A percentile compares a stretch with the other conserved stretches of the same genome.
Conservation (phyloP, 2,113 vertebrate genomes). For the Gambusia holbrooki region DNA sequence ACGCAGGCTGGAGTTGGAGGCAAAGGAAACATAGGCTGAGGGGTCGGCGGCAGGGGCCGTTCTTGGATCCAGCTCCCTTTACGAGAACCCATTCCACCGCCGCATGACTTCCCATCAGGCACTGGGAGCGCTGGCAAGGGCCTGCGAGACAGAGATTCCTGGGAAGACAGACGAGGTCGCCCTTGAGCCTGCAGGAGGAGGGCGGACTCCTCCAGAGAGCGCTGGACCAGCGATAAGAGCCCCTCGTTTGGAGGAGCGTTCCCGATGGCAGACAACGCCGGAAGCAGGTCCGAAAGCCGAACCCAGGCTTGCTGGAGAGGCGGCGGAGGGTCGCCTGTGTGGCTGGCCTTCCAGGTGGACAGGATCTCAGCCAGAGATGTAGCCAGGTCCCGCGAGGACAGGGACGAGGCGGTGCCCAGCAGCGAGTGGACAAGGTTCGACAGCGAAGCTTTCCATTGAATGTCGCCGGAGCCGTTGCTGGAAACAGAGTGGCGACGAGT, state of each 20-base stretch:
- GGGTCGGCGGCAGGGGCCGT: constrained; percentile 87
- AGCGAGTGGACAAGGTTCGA: constrained; percentile 76
- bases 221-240: constrained; percentile 72
- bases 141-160: constrained; percentile 87
- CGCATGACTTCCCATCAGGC: constrained; percentile 80
- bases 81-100: constrained; percentile 82
- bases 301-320: constrained; percentile 80
- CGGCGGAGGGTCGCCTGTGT: constrained; percentile 68
- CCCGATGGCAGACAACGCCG: constrained; percentile 69
- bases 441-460: constrained; percentile 78
- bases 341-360: constrained; percentile 79
- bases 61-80: constrained; percentile 91
- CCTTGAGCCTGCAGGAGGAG: constrained; percentile 77
- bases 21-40: constrained; percentile 79
- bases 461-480: constrained; percentile 80
- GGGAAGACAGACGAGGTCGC: constrained; percentile 85
- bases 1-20: constrained; percentile 64
- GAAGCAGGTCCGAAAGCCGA: constrained; percentile 77
- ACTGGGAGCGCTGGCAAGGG: constrained; percentile 88
- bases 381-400: constrained; percentile 76
- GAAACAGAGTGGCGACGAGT: constrained; percentile 78
- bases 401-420: constrained; percentile 58
- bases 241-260: constrained; percentile 70
- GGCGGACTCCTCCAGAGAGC: constrained; percentile 80
- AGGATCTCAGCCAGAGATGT: constrained; percentile 79